Conservation (phyloP, 2,888 invertebrate species). For the Globia sparganii region DNA sequence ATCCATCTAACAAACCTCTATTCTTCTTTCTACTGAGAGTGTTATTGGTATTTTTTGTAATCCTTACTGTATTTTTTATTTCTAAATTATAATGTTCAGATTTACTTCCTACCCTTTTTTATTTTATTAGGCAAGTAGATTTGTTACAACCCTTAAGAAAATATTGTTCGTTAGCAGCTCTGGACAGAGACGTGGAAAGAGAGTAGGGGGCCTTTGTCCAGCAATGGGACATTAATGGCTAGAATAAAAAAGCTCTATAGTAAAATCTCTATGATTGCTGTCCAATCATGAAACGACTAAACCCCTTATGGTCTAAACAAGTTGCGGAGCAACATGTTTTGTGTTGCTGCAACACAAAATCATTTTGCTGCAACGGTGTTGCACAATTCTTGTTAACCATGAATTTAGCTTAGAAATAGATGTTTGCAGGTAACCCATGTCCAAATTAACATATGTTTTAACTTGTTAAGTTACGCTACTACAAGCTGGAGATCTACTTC, state of each 20-base stretch:
- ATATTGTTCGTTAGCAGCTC: background rate
- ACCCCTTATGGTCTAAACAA: background rate
- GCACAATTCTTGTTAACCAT: background rate
- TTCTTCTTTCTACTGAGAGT: too few relatives aligned
- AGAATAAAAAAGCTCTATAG: too few relatives aligned
- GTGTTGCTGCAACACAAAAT: background rate
- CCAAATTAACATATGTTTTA: constrained; percentile 7
- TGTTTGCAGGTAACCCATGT: constrained; percentile 22
- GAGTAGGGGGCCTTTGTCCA: too few relatives aligned
- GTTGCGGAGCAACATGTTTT: background rate
- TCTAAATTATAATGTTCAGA: too few relatives aligned
- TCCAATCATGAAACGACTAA: background rate
- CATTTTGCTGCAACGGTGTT: background rate
- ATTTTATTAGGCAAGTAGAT: too few relatives aligned
- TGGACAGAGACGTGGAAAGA: too few relatives aligned
- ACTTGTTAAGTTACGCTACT: constrained; percentile 17
- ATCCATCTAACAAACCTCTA: too few relatives aligned
- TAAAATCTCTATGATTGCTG: background rate
- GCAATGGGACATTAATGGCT: too few relatives aligned
- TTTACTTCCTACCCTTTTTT: too few relatives aligned
- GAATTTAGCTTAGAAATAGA: background rate
- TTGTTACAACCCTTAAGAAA: background rate
- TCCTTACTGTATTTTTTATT: too few relatives aligned
- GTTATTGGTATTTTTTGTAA: too few relatives aligned
- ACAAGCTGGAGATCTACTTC: constrained; percentile 44